phyloP scores from a whole-genome alignment of 2,888 invertebrate genomes.

The Hydropsyche betteni region DNA sequence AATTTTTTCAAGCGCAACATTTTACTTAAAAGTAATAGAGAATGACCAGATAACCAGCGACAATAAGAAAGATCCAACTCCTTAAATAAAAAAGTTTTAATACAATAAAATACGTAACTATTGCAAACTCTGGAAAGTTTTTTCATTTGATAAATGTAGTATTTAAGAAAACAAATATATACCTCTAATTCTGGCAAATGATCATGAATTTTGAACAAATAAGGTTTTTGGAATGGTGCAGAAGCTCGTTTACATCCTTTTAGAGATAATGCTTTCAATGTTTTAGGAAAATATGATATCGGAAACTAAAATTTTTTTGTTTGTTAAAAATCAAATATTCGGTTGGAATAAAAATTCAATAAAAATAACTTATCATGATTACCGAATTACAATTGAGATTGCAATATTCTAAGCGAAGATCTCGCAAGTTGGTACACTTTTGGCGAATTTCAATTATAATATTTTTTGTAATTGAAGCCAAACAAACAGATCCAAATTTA shows the following conservation, averaged over 20 bases:
- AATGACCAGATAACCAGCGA: slow-evolving; percentile 78
- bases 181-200: slow-evolving; percentile 66
- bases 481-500: slow-evolving; percentile 53
- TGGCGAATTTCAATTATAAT: slow-evolving; percentile 56
- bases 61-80: slow-evolving; percentile 76
- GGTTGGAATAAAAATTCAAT: neutral
- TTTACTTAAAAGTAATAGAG: slow-evolving; percentile 78
- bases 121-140: neutral
- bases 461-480: slow-evolving; percentile 54
- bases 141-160: neutral
- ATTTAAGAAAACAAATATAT: slow-evolving; percentile 41
- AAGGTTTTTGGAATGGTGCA: slow-evolving; percentile 62
- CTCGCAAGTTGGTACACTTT: slow-evolving; percentile 59
- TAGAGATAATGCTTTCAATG: slow-evolving; percentile 69
- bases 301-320: slow-evolving; percentile 61
- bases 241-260: slow-evolving; percentile 65
- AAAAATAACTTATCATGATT: slow-evolving; percentile 41
- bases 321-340: neutral
- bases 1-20: slow-evolving; percentile 70
- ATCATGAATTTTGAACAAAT: slow-evolving; percentile 66
- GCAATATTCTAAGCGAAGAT: slow-evolving; percentile 64
- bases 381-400: slow-evolving; percentile 64
- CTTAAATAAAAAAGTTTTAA: slow-evolving; percentile 59
- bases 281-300: slow-evolving; percentile 71
- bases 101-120: neutral